Percentiles rank a stretch among this genome's conserved stretches.
Conservation (phyloP, 1,140 invertebrate species). For the Piezodorus guildinii region DNA sequence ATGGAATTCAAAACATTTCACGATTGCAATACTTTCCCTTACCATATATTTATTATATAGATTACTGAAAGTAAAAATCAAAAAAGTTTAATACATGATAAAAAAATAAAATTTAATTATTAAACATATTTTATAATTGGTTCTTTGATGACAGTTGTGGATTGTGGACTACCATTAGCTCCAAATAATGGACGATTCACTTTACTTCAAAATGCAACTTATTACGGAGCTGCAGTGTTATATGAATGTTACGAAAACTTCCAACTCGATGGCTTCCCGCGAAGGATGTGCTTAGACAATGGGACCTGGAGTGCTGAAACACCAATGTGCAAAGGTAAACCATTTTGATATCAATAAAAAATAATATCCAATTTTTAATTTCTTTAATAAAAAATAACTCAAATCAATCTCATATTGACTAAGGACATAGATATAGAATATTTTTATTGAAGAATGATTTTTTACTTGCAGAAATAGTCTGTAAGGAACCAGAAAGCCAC, state of each 20-base stretch:
- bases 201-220: conserved; percentile 70
- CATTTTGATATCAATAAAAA: not conserved
- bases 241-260: conserved; percentile 76
- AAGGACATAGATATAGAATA: no score
- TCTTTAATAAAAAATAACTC: no score
- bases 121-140: not conserved
- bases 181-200: conserved; percentile 62
- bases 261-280: conserved; percentile 66
- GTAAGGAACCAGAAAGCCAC: conserved; percentile 50
- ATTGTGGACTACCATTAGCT: conserved; percentile 63
- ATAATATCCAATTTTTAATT: no score
- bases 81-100: no score
- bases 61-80: no score
- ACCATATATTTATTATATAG: no score
- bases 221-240: conserved; percentile 69
- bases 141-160: conserved; percentile 54
- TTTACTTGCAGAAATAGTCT: conserved; percentile 56
- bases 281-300: conserved; percentile 74
- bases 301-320: conserved; percentile 71
- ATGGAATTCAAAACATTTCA: no score
- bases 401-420: no score
- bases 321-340: conserved; percentile 59
- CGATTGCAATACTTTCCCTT: no score
- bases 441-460: conserved; percentile 4
- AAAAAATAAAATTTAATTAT: no score